Conservation (phyloP, 2,797 vertebrate genomes). For the Novumbra hubbsi region DNA sequence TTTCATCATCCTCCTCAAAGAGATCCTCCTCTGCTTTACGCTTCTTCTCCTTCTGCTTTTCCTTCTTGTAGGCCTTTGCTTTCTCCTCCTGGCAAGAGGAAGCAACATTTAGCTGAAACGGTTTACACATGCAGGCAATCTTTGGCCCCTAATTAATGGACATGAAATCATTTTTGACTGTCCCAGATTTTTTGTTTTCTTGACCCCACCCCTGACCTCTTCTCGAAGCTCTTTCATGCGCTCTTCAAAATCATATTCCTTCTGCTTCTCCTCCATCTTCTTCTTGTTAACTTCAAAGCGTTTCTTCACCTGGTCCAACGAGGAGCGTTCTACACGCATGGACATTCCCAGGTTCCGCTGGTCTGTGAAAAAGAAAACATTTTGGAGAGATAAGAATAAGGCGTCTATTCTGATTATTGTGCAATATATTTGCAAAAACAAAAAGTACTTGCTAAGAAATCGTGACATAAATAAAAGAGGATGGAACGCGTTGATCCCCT, state of each 20-base stretch:
- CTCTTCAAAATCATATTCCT: constrained; percentile 98
- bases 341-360: constrained; percentile 98
- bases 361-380: constrained; percentile 65
- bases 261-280: constrained; percentile 98
- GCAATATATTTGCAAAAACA: too few relatives aligned
- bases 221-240: constrained; percentile 96
- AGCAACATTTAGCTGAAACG: not conserved
- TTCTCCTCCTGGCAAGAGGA: constrained; percentile 85
- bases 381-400: not conserved
- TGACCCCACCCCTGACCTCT: constrained; percentile 78
- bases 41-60: constrained; percentile 95
- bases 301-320: constrained; percentile 96
- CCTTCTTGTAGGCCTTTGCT: constrained; percentile 96
- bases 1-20: constrained; percentile 94
- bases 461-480: too few relatives aligned
- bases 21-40: constrained; percentile 91
- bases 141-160: not conserved
- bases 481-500: not conserved
- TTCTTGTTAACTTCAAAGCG: constrained; percentile 97
- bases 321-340: constrained; percentile 96
- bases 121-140: not conserved
- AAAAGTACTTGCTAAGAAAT: too few relatives aligned
- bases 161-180: not conserved
- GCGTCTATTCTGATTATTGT: not conserved
- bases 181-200: not conserved